Evolutionary conservation across 2,113 vertebrate genomes (phyloP).

Genomic region (Polyodon spathula): DNA sequence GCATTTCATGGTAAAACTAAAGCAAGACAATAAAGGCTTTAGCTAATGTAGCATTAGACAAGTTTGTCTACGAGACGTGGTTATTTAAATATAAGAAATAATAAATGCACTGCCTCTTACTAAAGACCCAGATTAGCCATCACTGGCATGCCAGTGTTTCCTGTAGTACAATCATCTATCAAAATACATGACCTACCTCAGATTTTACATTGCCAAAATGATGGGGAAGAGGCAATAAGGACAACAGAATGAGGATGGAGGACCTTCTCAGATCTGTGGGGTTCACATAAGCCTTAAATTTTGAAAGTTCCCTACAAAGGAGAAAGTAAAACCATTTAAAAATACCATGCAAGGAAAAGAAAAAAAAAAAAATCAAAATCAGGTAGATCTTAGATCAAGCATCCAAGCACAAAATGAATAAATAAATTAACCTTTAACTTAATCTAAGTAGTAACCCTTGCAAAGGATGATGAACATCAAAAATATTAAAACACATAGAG

Average conservation of each 20-base stretch:
- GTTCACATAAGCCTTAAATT: conserved; percentile 93
- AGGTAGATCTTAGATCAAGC: not conserved
- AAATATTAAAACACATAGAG: no score
- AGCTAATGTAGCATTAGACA: no score
- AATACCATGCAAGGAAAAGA: no score
- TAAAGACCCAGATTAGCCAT: no score
- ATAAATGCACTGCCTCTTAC: no score
- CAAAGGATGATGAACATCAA: no score
- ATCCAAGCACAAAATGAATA: not conserved
- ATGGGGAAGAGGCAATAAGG: conserved; percentile 87
- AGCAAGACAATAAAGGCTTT: not conserved
- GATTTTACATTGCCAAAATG: conserved; percentile 91
- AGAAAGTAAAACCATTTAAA: conserved; percentile 18
- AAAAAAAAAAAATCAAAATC: not conserved
- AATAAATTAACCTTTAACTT: not conserved
- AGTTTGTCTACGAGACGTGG: no score
- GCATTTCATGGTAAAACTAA: not conserved
- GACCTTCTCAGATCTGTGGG: conserved; percentile 88
- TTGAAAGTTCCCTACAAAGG: conserved; percentile 78
- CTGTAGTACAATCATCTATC: no score
- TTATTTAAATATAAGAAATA: no score
- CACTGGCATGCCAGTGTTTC: no score
- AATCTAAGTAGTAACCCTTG: no score
- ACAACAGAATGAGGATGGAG: conserved; percentile 86
- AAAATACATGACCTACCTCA: conserved; percentile 83